Evolutionary conservation across 2,888 invertebrate species (phyloP), one percentile per base, ranked within the genome.

Genomic region (Psylliodes chrysocephalus): DNA sequence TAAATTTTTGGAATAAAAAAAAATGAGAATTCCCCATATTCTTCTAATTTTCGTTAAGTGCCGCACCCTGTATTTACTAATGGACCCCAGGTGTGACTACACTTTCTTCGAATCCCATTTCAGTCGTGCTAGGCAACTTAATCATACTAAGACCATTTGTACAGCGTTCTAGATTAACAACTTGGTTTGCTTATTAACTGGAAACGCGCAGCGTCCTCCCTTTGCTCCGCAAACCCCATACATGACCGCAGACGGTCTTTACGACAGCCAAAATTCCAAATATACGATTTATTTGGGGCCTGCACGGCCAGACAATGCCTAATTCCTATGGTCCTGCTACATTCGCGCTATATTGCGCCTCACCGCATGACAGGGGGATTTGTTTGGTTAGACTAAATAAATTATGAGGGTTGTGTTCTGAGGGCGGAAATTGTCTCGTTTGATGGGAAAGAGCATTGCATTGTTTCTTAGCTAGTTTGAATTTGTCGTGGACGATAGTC

Each of bases 161-260:
- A 69, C 71, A 73, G 66, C 63, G 71, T 67, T 66, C 67, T 30
- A 66, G 71, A 73, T 73, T 73, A 73, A 71, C 73, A 73, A 71
- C 69, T 73, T 69, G 53, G 56, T 53, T 51, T 52, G 70, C 71
- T 70, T 72, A 72, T 71, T 72, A 72, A 72, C 56, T 63, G 44
- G n/a, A n/a, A 52, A 19, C 25, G 57, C 30, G 51, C 33, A 38
- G 63, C 66, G 60, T 49, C 51, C 22, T 44, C 47, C 38, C 14
- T 28, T 22, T 17, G 8, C 49, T 25, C 49, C 52, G 15, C 28
- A 19, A 19, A 18, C 6, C 8, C 44, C 30, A 44, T 25, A 42
- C 33, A 53, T 44, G 44, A 65, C 65, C 65, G 65, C 65, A 65
- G 65, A 65, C 65, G 56, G 65, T 44, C 65, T 44, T 57, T 55